Conservation (phyloP, 37 sponge, comb jelly and placozoan genomes). For the Haliclona indistincta region DNA sequence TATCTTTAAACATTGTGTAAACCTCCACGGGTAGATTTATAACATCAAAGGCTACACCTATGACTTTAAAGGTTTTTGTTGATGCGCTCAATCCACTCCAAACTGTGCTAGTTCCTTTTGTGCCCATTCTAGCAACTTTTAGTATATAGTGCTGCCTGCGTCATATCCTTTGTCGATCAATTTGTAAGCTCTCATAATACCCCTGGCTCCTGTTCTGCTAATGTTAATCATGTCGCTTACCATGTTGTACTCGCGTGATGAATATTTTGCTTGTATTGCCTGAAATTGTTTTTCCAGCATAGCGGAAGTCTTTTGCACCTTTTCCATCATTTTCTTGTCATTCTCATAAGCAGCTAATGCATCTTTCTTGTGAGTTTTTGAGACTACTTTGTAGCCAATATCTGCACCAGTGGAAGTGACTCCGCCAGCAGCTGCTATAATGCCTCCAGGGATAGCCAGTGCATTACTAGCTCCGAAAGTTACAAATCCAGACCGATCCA, state of each 20-base stretch:
- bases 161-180: slow-evolving; percentile 6
- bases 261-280: not conserved
- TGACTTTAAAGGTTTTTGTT: not conserved
- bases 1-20: not conserved
- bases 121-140: not conserved
- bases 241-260: not conserved
- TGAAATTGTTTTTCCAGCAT: not conserved
- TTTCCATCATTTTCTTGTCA: slow-evolving; percentile 1
- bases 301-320: not conserved
- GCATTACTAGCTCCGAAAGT: slow-evolving; percentile 36
- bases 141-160: not conserved
- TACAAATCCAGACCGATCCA: slow-evolving; percentile 18
- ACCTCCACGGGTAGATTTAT: not conserved
- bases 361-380: not conserved
- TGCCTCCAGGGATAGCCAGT: not conserved
- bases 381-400: slow-evolving; percentile 6
- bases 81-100: not conserved
- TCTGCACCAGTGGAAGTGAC: slow-evolving; percentile 22
- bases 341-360: no score
- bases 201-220: not conserved
- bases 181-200: not conserved
- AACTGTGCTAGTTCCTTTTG: not conserved
- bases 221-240: not conserved
- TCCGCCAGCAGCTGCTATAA: slow-evolving; percentile 9
- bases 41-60: slow-evolving; percentile 3